A percentile compares a stretch with the other conserved stretches of the same genome.
Evolutionary conservation across 2,113 vertebrate genomes (phyloP).

Genomic region (Motacilla tschutschensis): DNA sequence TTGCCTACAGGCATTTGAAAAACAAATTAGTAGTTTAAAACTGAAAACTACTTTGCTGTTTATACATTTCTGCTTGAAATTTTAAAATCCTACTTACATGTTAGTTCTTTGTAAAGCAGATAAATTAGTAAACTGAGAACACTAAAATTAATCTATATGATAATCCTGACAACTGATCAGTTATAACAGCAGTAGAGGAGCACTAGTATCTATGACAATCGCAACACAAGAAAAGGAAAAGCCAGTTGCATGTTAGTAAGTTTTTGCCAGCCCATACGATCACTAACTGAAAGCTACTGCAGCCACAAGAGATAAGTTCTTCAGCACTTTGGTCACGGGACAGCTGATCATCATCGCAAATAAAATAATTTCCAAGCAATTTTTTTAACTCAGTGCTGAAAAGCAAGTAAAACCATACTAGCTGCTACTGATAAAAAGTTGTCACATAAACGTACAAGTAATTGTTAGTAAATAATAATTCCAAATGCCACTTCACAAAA

Average conservation of each 20-base stretch:
- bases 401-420: background rate
- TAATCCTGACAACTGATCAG: background rate
- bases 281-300: background rate
- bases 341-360: background rate
- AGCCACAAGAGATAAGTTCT: background rate
- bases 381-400: background rate
- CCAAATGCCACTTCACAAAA: background rate
- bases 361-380: background rate
- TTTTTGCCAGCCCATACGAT: background rate
- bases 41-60: background rate
- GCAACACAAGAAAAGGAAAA: background rate
- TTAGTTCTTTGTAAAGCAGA: background rate
- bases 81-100: background rate
- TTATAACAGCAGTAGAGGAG: background rate
- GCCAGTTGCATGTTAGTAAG: background rate
- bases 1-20: background rate
- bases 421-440: background rate
- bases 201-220: background rate
- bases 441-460: background rate
- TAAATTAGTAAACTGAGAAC: background rate
- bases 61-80: background rate
- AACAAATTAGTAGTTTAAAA: background rate
- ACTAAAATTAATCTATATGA: background rate
- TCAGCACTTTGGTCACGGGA: background rate
- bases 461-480: background rate